phyloP scores from a whole-genome alignment of 2,797 vertebrate genomes.

The Chloroceryle amazona region DNA sequence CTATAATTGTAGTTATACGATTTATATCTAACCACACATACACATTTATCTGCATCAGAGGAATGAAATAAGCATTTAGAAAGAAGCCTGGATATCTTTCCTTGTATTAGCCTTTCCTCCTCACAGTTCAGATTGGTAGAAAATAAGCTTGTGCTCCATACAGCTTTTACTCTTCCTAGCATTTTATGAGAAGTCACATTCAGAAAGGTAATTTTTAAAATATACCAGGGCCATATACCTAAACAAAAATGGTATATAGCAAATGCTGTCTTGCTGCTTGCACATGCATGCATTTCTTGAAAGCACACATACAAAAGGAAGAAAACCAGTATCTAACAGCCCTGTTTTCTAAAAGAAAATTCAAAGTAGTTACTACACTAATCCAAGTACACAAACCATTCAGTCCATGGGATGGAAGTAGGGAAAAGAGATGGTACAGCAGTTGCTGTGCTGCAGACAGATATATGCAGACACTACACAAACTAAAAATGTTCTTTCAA shows the following conservation, averaged over 20 bases:
- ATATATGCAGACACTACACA: background rate
- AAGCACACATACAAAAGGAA: background rate
- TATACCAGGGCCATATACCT: background rate
- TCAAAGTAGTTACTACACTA: background rate
- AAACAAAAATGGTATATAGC: background rate
- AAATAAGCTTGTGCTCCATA: background rate
- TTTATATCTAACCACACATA: background rate
- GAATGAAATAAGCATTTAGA: background rate
- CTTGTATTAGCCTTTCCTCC: background rate
- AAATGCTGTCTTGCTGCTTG: background rate
- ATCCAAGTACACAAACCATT: background rate
- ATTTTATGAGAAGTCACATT: background rate
- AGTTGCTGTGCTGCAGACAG: background rate
- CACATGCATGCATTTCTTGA: background rate
- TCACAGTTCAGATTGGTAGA: background rate
- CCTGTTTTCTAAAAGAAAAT: background rate
- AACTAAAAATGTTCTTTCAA: background rate
- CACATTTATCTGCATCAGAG: background rate
- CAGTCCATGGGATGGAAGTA: background rate
- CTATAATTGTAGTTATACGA: fast-evolving
- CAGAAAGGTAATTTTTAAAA: background rate
- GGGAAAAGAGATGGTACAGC: background rate
- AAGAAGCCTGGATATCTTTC: background rate
- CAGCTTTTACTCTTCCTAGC: background rate
- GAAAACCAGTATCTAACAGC: background rate